Base-by-base conservation (phyloP, 2,888 invertebrate genomes). In the Folsomia candida region DNA sequence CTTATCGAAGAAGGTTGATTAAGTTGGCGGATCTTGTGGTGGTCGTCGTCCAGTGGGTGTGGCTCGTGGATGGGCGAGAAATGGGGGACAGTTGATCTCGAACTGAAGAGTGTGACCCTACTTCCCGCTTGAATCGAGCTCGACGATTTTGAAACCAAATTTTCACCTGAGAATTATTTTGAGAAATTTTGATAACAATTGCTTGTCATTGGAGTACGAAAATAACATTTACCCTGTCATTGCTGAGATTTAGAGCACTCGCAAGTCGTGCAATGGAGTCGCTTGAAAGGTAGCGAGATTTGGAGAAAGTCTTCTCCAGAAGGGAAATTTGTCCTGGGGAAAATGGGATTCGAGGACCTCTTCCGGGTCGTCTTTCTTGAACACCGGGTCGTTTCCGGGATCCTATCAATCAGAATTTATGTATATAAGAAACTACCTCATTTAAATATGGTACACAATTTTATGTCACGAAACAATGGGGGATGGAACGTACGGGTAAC, bases 261-360 rank as follows among this genome's bases (percentile, higher is more conserved):
- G 91, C 89, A 3, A 91, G 84, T 0, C 87, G 86, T 0, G 86
- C 83, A 22, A 91, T 87, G 72, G 90, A 90, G 47, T 88, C 87
- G 75, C 89, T 89, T 51, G 89, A 89, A 0, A 91, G 85, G 82
- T 91, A 91, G 37, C 89, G 89, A 25, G 87, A 87, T 37, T 86
- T 85, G 37, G 85, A 85, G 81, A 89, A 91, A 76, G 89, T 89
- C 20, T 88, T 87, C 83, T 91, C 91, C 76, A 91, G 82, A 71
- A 89, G 85, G 14, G 87, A 84, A 29, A 91, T 85, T 83, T 91
- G 91, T 69, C 87, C 85, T 2, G 87, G 86, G 11, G 90, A 89
- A 83, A 91, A 91, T 1, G 91, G 91, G 80, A 91, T 90, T 63
- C 91, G 84, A 58, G 90, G 89, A 82, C 89, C 88, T 60, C 89